phyloP scores from a whole-genome alignment of 2,797 vertebrate genomes.

The Vespertilio murinus region DNA sequence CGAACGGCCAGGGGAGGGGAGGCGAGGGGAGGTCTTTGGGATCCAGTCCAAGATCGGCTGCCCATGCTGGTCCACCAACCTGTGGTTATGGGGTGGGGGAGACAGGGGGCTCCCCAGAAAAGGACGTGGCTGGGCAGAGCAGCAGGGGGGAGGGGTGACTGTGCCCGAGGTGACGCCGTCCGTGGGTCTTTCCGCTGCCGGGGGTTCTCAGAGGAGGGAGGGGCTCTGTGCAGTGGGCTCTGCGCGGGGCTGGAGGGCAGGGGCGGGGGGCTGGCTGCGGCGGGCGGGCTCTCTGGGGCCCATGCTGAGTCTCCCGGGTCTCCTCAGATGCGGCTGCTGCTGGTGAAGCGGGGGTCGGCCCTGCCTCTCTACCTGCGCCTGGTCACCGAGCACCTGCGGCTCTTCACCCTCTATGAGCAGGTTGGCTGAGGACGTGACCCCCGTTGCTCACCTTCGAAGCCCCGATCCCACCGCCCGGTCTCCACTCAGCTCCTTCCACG shows the following conservation, averaged over 20 bases:
- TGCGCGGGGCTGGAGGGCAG: background rate
- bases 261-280: background rate
- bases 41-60: too few relatives aligned
- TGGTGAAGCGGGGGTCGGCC: slow-evolving; percentile 90
- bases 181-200: background rate
- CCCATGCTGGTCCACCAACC: too few relatives aligned
- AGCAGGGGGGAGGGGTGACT: background rate
- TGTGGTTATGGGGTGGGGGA: background rate
- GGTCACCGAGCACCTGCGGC: slow-evolving; percentile 88
- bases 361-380: slow-evolving; percentile 89
- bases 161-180: background rate
- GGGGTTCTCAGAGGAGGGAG: background rate
- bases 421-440: slow-evolving; percentile 71
- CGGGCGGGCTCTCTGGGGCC: background rate
- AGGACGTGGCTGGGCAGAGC: background rate
- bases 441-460: background rate
- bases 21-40: too few relatives aligned
- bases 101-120: fast-evolving
- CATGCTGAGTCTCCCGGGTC: background rate
- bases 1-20: too few relatives aligned
- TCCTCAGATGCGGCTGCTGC: slow-evolving; percentile 88
- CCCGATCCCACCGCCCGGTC: background rate
- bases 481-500: background rate
- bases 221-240: background rate
- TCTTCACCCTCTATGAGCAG: slow-evolving; percentile 91